Evolutionary conservation across 2,797 vertebrate genomes (phyloP), one percentile per base, ranked within the genome.

Genomic region (Streptopelia turtur): DNA sequence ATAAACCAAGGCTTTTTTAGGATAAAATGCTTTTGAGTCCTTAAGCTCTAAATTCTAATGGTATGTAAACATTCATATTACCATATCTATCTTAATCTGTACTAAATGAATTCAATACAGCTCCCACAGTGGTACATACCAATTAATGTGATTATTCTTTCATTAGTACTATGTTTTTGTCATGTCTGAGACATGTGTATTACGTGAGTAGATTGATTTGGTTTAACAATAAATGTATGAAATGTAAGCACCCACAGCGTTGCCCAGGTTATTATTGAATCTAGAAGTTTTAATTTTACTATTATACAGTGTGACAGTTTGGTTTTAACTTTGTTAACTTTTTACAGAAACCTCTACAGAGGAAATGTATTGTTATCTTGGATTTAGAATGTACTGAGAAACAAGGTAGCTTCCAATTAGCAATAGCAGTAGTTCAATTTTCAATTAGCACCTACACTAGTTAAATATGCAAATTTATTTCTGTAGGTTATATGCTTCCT

Each of bases 391-490:
- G 18, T n/a, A 45, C 35, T 65, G 63, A 91, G 35, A 94, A 96
- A 56, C 12, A 65, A 92, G 16, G 16, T 64, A 77, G 28, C 60
- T 90, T 86, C 21, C 88, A 96, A 88, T 90, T 90, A 94, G 50
- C 13, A 71, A 23, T 65, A 94, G 5, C 22, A 82, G 18, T 33
- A 16, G 23, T 75, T 96, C 45, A 93, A 49, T 96, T 95, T 97
- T 97, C 75, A 97, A 65, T 95, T 96, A 90, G 37, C 89, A 79
- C 56, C 33, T 83, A 30, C 43, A 52, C 31, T 93, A 96, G 95
- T 95, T 96, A 94, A 21, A 49, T 68, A 70, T 5, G 5, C 82
- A 70, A 53, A 93, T 96, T 97, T 95, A 90, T 93, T 96, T 95
- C 52, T 92, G 24, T 87, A 57, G 41, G 35, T 69, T 83, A 4